Evolutionary conservation across 2,797 vertebrate species (phyloP).

Genomic region (Eulemur coronatus): DNA sequence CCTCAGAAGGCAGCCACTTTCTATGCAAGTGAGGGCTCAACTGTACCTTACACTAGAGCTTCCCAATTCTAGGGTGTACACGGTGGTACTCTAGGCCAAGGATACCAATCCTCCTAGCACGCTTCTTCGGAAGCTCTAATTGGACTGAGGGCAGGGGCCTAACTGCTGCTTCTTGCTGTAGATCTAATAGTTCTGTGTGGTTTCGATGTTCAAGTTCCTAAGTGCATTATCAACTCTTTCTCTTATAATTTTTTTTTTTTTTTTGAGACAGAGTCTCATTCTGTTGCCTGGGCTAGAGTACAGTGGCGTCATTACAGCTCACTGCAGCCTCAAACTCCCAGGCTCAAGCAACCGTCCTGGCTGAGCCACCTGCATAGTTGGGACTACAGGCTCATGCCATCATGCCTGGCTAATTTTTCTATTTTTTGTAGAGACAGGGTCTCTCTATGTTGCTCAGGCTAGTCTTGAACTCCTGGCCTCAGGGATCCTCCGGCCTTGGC

Average conservation of each 20-base stretch:
- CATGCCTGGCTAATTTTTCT: background rate
- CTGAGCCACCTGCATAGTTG: background rate
- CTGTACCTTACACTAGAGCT: background rate
- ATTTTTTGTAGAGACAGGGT: background rate
- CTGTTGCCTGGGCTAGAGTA: background rate
- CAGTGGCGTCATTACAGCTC: background rate
- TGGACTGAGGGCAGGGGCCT: background rate
- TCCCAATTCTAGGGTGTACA: background rate
- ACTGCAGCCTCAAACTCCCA: background rate
- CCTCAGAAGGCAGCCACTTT: background rate
- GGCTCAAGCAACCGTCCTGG: background rate
- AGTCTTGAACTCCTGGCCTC: background rate
- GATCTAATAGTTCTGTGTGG: background rate
- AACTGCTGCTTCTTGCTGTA: background rate
- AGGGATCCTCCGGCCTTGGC: background rate
- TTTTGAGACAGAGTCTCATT: background rate
- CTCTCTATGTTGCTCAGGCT: no score
- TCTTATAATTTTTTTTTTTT: background rate
- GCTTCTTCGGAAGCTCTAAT: background rate
- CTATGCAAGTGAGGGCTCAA: no score
- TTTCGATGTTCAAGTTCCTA: background rate
- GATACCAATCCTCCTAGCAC: background rate
- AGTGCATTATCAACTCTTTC: background rate
- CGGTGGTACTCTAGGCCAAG: background rate
- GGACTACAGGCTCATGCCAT: background rate